Conservation (phyloP, 2,888 invertebrate species). For the Troilus luridus region DNA sequence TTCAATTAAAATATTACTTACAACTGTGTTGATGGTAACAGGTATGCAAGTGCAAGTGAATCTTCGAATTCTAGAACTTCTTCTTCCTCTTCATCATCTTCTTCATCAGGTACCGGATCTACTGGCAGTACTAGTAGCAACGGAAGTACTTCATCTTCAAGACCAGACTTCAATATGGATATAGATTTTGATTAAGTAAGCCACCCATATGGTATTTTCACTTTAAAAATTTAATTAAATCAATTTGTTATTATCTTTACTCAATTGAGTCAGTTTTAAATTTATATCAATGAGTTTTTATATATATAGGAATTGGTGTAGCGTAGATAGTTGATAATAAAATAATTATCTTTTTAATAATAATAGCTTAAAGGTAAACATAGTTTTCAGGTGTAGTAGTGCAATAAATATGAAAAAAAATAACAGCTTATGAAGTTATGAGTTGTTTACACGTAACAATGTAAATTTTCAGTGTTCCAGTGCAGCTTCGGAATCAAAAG, state of each 20-base stretch:
- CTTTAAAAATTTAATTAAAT: neutral
- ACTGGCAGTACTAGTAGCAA: conserved; percentile 62
- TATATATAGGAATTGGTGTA: neutral
- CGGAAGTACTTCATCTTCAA: conserved; percentile 63
- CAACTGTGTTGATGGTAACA: neutral
- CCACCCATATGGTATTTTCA: neutral
- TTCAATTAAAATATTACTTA: neutral
- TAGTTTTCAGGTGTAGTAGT: neutral
- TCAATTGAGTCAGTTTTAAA: neutral
- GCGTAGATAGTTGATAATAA: neutral
- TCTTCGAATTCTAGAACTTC: conserved; percentile 59
- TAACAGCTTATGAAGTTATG: neutral
- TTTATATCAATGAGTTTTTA: neutral
- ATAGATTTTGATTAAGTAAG: conserved; percentile 65
- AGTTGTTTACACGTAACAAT: neutral
- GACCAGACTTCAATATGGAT: conserved; percentile 65
- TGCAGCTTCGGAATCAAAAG: neutral
- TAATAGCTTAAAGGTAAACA: neutral
- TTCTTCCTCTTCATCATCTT: conserved; percentile 62
- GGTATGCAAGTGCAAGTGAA: conserved; percentile 62
- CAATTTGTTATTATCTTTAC: neutral
- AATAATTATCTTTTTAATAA: neutral
- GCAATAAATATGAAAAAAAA: neutral
- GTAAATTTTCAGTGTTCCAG: neutral
- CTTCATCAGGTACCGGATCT: conserved; percentile 61